phyloP scores from a whole-genome alignment of 2,888 invertebrate genomes.

The Idaea dimidiata region DNA sequence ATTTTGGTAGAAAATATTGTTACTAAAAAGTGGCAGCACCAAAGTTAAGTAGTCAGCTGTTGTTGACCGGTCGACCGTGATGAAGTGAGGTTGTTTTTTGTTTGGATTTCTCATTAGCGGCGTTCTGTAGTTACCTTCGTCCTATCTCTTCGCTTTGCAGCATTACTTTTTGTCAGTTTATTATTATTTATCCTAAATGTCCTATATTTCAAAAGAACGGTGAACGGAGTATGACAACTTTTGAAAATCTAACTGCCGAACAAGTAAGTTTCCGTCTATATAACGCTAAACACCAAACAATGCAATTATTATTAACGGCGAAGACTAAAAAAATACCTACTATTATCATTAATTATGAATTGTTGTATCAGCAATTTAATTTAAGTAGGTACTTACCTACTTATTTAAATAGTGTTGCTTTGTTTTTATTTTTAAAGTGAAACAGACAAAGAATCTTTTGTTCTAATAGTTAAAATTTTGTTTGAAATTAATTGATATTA shows the following conservation, averaged over 20 bases:
- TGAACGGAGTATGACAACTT: conserved; percentile 41
- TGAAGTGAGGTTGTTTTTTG: neutral
- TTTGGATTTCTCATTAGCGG: neutral
- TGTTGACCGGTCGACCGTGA: neutral
- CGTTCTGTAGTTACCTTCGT: neutral
- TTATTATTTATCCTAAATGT: neutral
- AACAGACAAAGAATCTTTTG: too few species aligned
- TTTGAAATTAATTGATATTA: neutral
- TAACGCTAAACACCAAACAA: too few species aligned
- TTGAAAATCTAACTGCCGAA: conserved; percentile 46
- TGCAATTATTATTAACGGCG: too few species aligned
- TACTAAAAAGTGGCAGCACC: neutral
- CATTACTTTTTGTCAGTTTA: neutral
- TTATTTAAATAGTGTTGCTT: too few species aligned
- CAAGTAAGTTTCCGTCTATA: conserved; percentile 47
- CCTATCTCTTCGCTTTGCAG: neutral
- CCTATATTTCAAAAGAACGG: neutral
- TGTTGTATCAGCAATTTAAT: too few species aligned
- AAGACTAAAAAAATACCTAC: too few species aligned
- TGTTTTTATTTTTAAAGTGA: too few species aligned
- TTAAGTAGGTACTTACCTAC: too few species aligned
- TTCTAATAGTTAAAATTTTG: too few species aligned
- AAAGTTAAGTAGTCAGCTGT: neutral
- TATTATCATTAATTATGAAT: too few species aligned
- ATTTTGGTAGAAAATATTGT: neutral